Conservation (phyloP, 2,888 invertebrate species). For the Sminthurides aquaticus region DNA sequence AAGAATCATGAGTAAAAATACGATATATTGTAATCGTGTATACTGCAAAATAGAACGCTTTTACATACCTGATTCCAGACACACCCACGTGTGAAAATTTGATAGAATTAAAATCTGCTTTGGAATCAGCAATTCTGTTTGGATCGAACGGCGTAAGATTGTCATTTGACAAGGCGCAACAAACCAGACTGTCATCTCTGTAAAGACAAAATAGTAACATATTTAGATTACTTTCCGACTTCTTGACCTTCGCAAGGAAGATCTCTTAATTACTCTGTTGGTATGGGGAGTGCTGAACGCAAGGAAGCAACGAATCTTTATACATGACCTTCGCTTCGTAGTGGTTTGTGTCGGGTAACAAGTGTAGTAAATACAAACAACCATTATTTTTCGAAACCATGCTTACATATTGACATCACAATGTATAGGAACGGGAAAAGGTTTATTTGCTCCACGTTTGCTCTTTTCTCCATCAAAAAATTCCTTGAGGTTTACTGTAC, state of each 20-base stretch:
- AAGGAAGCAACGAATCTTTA: too few species aligned
- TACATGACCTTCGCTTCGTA: too few species aligned
- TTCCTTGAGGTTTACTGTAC: background rate
- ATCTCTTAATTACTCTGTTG: too few species aligned
- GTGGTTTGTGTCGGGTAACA: too few species aligned
- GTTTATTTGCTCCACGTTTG: slow-evolving; percentile 2
- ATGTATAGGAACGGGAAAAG: background rate
- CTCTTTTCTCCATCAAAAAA: background rate
- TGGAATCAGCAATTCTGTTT: background rate
- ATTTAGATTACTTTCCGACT: too few species aligned
- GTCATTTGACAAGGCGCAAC: slow-evolving; percentile 31
- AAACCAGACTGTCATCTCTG: slow-evolving; percentile 21
- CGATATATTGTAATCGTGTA: too few species aligned
- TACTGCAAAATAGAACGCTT: background rate
- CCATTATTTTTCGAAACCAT: background rate
- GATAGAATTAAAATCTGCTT: background rate
- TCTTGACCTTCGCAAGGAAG: too few species aligned
- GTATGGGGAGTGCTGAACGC: too few species aligned
- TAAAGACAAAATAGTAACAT: too few species aligned
- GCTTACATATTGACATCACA: slow-evolving; percentile 8
- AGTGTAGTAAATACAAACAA: slow-evolving; percentile 13
- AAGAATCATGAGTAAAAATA: too few species aligned
- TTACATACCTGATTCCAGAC: slow-evolving; percentile 21
- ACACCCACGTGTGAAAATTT: slow-evolving; percentile 28
- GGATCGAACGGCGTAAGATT: slow-evolving; percentile 24